Percentiles rank a stretch among this genome's conserved stretches.
These are phyloP conservation scores for Melanerpes formicivorus DNA, from an alignment of 2,113 vertebrate species.

Conservation along the genomic window DNA sequence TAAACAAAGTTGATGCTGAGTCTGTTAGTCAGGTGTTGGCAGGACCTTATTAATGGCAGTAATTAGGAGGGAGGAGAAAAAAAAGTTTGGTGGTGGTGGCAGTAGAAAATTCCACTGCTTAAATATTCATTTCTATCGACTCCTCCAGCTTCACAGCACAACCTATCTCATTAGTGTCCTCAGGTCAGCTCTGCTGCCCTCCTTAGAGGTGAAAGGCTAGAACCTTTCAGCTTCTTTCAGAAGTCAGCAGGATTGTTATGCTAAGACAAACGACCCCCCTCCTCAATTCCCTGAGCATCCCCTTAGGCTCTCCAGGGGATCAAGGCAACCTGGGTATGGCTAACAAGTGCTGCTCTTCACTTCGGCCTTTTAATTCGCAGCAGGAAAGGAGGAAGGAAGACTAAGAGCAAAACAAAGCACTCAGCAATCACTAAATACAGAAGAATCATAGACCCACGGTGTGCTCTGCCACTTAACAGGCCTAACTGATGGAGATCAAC, in stretches of 20 bases:
- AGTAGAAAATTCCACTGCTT: conserved; percentile 35
- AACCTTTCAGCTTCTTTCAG: not conserved
- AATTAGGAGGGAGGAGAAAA: conserved; percentile 35
- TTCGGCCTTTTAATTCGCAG: not conserved
- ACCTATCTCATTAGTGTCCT: not conserved
- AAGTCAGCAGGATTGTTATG: not conserved
- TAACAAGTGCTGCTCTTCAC: not conserved
- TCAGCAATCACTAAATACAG: not conserved
- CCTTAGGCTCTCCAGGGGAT: not conserved
- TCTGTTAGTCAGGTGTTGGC: conserved; percentile 60
- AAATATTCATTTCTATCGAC: conserved; percentile 61
- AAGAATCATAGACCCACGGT: not conserved
- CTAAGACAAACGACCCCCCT: not conserved
- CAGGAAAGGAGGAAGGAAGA: not conserved
- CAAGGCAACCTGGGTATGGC: not conserved
- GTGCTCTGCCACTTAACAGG: not conserved
- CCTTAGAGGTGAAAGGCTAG: not conserved
- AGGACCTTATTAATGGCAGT: conserved; percentile 66
- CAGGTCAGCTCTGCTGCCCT: not conserved
- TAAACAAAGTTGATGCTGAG: conserved; percentile 41
- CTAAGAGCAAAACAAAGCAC: not conserved
- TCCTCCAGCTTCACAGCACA: not conserved
- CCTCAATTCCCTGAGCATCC: not conserved
- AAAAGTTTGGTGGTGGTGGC: conserved; percentile 17
- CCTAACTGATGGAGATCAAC: not conserved